Evolutionary conservation across 1,140 invertebrate genomes (phyloP), one percentile per base, ranked within the genome.

Genomic region (Bathynomus jamesi): DNA sequence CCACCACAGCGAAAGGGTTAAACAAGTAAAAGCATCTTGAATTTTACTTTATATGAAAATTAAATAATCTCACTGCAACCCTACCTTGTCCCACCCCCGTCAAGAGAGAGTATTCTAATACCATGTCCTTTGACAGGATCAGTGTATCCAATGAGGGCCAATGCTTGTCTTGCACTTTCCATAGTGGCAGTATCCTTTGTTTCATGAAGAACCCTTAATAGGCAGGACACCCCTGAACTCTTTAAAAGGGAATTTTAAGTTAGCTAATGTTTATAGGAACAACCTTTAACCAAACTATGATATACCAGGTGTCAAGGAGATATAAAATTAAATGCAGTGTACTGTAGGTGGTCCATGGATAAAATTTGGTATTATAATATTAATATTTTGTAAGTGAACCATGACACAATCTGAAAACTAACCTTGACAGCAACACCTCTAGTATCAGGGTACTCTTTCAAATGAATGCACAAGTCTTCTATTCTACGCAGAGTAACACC

Each of bases 41-140:
- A n/a, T n/a, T n/a, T n/a, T n/a, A n/a, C n/a, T n/a, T n/a, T n/a
- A n/a, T n/a, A n/a, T n/a, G n/a, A n/a, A n/a, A n/a, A n/a, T n/a
- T n/a, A n/a, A n/a, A n/a, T n/a, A n/a, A n/a, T n/a, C n/a, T n/a
- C n/a, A n/a, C n/a, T n/a, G n/a, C n/a, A 30, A 74, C 78, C 76
- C 79, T 82, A 86, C 86, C 85, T 83, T 66, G 91, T 90, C 65
- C 94, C 94, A 31, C 94, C 94, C 7, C 94, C 94, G 85, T 97
- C 94, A 75, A 96, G 91, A 0, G 90, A 87, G 13, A 97, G 83
- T 65, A 96, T 89, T 80, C 90, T 85, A 28, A 95, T 89, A 4
- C 94, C 94, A 69, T 84, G 83, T 4, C 87, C 87, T 74, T 85
- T 86, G 4, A 90, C 83, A 30, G 91, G 88, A 71, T 88, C 85